Evolutionary conservation across 2,888 invertebrate genomes (phyloP), one percentile per base, ranked within the genome.

Genomic region (Serrognathus titanus): DNA sequence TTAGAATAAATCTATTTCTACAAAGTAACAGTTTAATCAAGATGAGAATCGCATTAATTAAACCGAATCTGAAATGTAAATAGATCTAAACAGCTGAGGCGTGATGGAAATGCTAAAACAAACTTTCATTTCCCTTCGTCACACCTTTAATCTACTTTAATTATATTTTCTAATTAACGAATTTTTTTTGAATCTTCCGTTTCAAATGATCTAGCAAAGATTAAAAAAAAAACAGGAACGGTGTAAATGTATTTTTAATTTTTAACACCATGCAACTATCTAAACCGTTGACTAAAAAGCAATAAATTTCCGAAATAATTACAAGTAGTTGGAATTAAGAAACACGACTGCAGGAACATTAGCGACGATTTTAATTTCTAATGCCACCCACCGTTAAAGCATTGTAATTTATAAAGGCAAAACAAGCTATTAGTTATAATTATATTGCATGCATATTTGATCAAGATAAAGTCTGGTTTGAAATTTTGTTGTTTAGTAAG

Each of bases 361-460:
- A 9, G 31, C n/a, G 11, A 36, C 16, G 31, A 48, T 48, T 48
- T 35, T 31, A 55, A 58, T 58, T 57, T 57, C 57, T 55, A 62
- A 62, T 62, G 37, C 62, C 60, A 58, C 60, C 62, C 62, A 54
- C 61, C 47, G 49, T 40, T 48, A 59, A 58, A 57, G 53, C 61
- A 57, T 60, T 61, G 59, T 63, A 63, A 63, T 61, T 63, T 59
- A 66, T 64, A 66, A 61, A 64, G 60, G 64, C 58, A 62, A 73
- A 75, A 75, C 74, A 74, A 73, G 71, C 73, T 72, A 75, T 75
- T 75, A 75, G 74, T 72, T 75, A 73, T 74, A 75, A 75, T 75
- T 74, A 74, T 72, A 70, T 75, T 69, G 74, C 75, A 73, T 74
- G 75, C 68, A 58, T 66, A 62, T 64, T 64, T 60, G 64, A 73